Conservation (phyloP, 2,888 invertebrate genomes). For the Rhagium mordax region DNA sequence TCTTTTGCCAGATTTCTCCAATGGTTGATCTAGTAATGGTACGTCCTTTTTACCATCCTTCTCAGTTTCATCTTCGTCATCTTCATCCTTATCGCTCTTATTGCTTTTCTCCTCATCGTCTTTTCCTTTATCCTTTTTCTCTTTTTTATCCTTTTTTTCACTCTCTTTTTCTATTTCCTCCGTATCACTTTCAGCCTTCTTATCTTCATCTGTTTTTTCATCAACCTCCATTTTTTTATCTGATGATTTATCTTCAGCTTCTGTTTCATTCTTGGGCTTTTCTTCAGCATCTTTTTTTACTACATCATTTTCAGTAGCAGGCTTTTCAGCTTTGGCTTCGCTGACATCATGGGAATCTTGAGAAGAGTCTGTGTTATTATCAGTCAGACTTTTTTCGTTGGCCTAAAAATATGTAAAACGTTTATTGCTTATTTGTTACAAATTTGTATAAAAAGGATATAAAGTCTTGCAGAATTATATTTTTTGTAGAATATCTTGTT, state of each 20-base stretch:
- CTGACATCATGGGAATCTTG: slow-evolving; percentile 60
- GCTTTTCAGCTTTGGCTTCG: slow-evolving; percentile 49
- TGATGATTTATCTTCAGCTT: slow-evolving; percentile 48
- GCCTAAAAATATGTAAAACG: slow-evolving; percentile 47
- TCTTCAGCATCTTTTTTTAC: slow-evolving; percentile 56
- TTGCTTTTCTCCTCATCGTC: slow-evolving; percentile 56
- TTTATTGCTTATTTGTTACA: slow-evolving; percentile 1
- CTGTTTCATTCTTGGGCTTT: slow-evolving; percentile 51
- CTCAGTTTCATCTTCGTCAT: slow-evolving; percentile 54
- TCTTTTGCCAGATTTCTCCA: slow-evolving; percentile 65
- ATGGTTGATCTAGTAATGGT: slow-evolving; percentile 66
- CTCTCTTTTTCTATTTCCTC: slow-evolving; percentile 49
- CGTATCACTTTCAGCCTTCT: slow-evolving; percentile 49
- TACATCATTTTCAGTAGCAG: slow-evolving; percentile 49
- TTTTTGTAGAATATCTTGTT: slow-evolving; percentile 54
- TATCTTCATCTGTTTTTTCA: slow-evolving; percentile 51
- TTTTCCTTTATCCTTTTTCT: slow-evolving; percentile 43
- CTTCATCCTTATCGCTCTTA: slow-evolving; percentile 59
- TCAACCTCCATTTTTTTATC: slow-evolving; percentile 58
- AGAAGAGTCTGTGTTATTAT: slow-evolving; percentile 62
- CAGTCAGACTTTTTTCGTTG: slow-evolving; percentile 59
- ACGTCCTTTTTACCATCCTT: slow-evolving; percentile 61
- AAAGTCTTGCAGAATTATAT: slow-evolving; percentile 30
- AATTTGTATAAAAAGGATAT: slow-evolving; percentile 9
- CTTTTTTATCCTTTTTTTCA: slow-evolving; percentile 46